phyloP scores from a whole-genome alignment of 2,888 invertebrate species.

The Caenorhabditis zanzibari region DNA sequence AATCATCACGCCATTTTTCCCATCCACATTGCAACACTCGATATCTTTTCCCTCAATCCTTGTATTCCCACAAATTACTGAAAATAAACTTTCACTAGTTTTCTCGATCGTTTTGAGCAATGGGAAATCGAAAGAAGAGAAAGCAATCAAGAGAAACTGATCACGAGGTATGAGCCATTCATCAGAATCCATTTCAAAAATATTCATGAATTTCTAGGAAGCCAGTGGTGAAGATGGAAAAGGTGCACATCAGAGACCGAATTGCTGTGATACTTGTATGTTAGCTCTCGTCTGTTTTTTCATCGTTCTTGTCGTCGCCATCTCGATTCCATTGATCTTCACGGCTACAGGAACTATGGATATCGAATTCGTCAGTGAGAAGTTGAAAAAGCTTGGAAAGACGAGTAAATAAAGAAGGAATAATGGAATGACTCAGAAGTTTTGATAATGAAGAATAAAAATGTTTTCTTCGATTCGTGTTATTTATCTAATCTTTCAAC shows the following conservation, averaged over 20 bases:
- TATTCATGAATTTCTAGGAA: constrained; percentile 5
- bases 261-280: constrained; percentile 41
- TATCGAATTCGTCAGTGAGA: constrained; percentile 27
- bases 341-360: constrained; percentile 15
- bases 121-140: constrained; percentile 41
- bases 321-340: constrained; percentile 34
- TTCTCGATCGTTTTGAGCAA: constrained; percentile 37
- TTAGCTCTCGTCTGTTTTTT: constrained; percentile 31
- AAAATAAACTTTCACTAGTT: constrained; percentile 20
- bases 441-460: constrained; percentile 4
- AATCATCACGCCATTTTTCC: too few species aligned
- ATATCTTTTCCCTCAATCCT: not conserved
- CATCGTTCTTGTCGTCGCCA: constrained; percentile 22
- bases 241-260: constrained; percentile 41
- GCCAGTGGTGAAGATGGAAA: constrained; percentile 32
- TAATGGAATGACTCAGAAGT: not conserved
- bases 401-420: not conserved
- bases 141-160: constrained; percentile 39
- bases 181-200: not conserved
- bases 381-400: not conserved
- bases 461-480: not conserved
- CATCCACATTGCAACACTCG: too few species aligned
- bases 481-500: not conserved
- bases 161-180: not conserved
- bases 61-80: not conserved